Evolutionary conservation across 2,888 invertebrate species (phyloP).

Genomic region (Alloscopus bannaensis): DNA sequence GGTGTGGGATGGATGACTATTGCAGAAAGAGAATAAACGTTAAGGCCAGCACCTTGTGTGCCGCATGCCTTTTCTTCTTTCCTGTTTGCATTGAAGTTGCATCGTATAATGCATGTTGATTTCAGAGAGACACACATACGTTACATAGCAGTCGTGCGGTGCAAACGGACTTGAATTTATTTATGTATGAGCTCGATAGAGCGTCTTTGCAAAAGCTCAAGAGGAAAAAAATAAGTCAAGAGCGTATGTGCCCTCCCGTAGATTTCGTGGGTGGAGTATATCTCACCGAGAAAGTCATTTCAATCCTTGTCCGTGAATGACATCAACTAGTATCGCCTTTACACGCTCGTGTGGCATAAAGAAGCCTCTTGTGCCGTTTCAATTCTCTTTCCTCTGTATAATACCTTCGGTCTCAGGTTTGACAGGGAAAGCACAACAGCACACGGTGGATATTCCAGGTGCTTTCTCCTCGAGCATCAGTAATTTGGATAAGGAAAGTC

Average conservation of each 20-base stretch:
- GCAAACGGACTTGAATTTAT: conserved; percentile 39
- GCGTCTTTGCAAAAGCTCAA: not conserved
- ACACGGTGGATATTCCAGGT: too few species aligned
- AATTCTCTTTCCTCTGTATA: too few species aligned
- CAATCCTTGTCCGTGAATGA: too few species aligned
- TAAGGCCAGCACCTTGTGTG: not conserved
- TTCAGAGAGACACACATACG: not conserved
- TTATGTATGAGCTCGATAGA: conserved; percentile 38
- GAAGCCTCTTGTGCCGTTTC: too few species aligned
- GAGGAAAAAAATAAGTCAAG: conserved; percentile 5
- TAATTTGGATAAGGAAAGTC: conserved; percentile 8
- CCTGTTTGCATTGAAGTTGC: conserved; percentile 7
- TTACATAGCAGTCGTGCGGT: conserved; percentile 16
- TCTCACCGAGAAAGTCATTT: conserved; percentile 1
- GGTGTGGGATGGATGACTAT: not conserved
- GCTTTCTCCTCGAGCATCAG: conserved; percentile 2
- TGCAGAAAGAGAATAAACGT: not conserved
- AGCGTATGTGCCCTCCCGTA: not conserved
- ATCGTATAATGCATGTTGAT: not conserved
- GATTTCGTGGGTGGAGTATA: conserved; percentile 12
- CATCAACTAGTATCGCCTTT: too few species aligned
- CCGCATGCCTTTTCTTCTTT: not conserved
- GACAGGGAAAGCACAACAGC: too few species aligned
- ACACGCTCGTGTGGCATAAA: too few species aligned
- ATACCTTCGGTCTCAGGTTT: too few species aligned